Evolutionary conservation across 1,140 invertebrate genomes (phyloP), one percentile per base, ranked within the genome.

Genomic region (Copidosoma floridanum): DNA sequence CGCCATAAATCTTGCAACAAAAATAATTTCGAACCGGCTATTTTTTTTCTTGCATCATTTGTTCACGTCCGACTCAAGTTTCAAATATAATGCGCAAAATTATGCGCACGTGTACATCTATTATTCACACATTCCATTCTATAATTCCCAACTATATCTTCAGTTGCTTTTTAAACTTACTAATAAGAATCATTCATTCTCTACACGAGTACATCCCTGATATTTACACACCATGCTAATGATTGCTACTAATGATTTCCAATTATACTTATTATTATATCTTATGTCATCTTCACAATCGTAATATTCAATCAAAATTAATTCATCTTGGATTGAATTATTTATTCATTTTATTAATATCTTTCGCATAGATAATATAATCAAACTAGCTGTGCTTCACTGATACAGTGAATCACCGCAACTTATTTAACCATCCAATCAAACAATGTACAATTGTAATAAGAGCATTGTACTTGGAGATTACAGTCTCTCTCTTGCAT

Each of bases 351-450:
- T 71, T 68, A 70, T 73, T 73, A 75, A 73, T 79, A 75, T 70
- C 77, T 70, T 72, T 71, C 71, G 75, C 70, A 64, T 72, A 72
- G 69, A 71, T 65, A 72, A 60, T 72, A 69, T 73, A 71, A 65
- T 61, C 67, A 66, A 66, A 71, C 57, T 61, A 58, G 44, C 68
- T 70, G n/a, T n/a, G 69, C 68, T 74, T 76, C 77, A 78, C 78
- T 80, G 77, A 80, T 80, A 77, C 78, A 80, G 78, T 77, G 76
- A 80, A 72, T 72, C 61, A 70, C 71, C 69, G 64, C 47, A 56
- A 64, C 47, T 66, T 63, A 70, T 70, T 65, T 71, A 75, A 57
- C 67, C 68, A 74, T 71, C 69, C 72, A 68, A 61, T 76, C 64
- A 66, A 61, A 74, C 70, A 65, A 65, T 70, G 70, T 69, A 69